Percentiles rank a stretch among this genome's conserved stretches.
Conservation (phyloP, 2,113 vertebrate species). For the Dicrurus megarhynchus region DNA sequence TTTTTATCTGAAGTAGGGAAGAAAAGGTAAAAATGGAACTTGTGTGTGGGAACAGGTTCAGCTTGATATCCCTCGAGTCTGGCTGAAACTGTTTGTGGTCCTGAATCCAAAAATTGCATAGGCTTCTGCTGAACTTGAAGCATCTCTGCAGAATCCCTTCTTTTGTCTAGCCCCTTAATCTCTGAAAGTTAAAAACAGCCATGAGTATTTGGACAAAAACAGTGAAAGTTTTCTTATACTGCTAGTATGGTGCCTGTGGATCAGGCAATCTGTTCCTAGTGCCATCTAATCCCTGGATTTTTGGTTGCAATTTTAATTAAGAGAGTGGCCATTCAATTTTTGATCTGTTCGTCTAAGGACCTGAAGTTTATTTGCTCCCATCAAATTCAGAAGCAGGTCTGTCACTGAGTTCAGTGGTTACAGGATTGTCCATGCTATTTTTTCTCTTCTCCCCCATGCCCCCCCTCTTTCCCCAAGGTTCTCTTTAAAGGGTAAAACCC, state of each 20-base stretch:
- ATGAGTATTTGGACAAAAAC: not conserved
- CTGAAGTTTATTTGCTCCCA: not conserved
- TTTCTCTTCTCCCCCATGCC: fast-evolving
- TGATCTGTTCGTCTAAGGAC: not conserved
- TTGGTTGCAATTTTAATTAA: not conserved
- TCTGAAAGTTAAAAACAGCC: not conserved
- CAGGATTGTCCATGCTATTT: not conserved
- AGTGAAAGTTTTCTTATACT: not conserved
- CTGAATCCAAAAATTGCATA: not conserved
- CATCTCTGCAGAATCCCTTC: not conserved
- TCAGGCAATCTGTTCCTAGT: not conserved
- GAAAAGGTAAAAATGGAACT: not conserved
- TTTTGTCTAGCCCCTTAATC: not conserved
- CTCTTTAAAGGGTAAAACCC: not conserved
- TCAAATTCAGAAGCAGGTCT: not conserved
- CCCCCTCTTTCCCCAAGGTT: not conserved
- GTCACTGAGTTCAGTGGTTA: not conserved
- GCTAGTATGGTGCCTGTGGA: not conserved
- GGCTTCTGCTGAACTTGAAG: not conserved
- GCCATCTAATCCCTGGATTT: not conserved
- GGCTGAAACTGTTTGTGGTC: not conserved
- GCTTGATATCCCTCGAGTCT: not conserved
- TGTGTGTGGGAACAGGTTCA: not conserved
- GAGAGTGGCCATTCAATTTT: not conserved
- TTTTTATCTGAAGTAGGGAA: not conserved